Evolutionary conservation across 2,797 vertebrate species (phyloP).

Genomic region (Acropternis orthonyx): DNA sequence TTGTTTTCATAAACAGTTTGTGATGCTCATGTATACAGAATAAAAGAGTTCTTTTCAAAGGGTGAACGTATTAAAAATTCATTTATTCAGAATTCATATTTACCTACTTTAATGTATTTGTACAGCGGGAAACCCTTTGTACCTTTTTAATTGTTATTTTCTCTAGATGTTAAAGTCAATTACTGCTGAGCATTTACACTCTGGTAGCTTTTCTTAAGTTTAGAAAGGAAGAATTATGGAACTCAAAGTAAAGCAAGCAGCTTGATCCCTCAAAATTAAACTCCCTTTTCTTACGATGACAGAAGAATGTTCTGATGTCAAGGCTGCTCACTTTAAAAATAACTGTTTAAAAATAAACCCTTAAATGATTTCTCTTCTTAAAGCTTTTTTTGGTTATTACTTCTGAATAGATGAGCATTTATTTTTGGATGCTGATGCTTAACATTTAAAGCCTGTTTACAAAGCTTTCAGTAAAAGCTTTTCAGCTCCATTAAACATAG

Average conservation of each 20-base stretch:
- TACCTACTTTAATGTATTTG: slow-evolving; percentile 50
- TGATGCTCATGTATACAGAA: slow-evolving; percentile 23
- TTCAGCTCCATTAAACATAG: neutral
- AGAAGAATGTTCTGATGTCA: slow-evolving; percentile 40
- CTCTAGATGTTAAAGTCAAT: slow-evolving; percentile 47
- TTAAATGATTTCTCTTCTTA: slow-evolving; percentile 20
- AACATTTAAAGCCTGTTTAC: neutral
- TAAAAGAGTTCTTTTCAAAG: slow-evolving; percentile 47
- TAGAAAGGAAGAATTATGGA: neutral
- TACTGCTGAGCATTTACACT: slow-evolving; percentile 16
- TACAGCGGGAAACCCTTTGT: neutral
- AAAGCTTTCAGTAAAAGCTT: neutral
- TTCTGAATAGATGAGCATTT: slow-evolving; percentile 7
- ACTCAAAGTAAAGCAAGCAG: slow-evolving; percentile 15
- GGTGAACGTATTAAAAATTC: slow-evolving; percentile 39
- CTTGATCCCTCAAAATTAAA: slow-evolving; percentile 8
- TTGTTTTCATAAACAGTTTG: slow-evolving; percentile 48
- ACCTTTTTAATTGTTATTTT: slow-evolving; percentile 61
- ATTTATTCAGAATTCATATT: slow-evolving; percentile 58
- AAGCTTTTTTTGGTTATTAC: slow-evolving; percentile 9
- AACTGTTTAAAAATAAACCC: slow-evolving; percentile 45
- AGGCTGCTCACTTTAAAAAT: slow-evolving; percentile 39
- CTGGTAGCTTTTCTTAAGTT: slow-evolving; percentile 7
- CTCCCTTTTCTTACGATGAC: slow-evolving; percentile 3
- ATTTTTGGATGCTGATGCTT: slow-evolving; percentile 31